A percentile compares a stretch with the other conserved stretches of the same genome.
Evolutionary conservation across 92 coral and sea anemone species (phyloP).

Genomic region (Zoanthus gigantus): DNA sequence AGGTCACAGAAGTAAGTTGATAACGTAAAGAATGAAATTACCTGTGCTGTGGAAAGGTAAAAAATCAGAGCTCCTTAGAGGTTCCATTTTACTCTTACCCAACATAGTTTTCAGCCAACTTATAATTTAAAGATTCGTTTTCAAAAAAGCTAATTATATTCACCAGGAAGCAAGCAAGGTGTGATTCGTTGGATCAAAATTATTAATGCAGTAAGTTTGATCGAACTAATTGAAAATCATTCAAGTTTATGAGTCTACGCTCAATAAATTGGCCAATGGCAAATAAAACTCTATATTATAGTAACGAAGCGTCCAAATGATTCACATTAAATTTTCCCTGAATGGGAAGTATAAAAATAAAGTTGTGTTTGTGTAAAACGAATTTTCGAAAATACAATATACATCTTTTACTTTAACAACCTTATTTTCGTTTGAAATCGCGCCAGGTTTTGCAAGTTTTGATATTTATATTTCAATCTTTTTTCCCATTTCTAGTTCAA

Average conservation of each 20-base stretch:
- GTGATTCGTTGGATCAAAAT: not conserved
- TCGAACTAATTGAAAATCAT: not conserved
- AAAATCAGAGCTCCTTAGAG: not conserved
- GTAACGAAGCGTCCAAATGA: not conserved
- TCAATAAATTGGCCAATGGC: not conserved
- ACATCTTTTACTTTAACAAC: not conserved
- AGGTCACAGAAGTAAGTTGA: not conserved
- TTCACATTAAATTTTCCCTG: not conserved
- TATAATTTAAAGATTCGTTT: not conserved
- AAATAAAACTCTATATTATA: not conserved
- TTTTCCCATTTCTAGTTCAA: not conserved
- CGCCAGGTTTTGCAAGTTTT: not conserved
- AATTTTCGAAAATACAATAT: too few species aligned
- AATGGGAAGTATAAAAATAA: not conserved
- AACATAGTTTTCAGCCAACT: not conserved
- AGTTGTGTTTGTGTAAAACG: not conserved
- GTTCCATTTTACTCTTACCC: not conserved
- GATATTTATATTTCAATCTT: conserved; percentile 1
- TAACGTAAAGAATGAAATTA: not conserved
- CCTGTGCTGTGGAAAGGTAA: not conserved
- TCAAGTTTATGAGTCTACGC: not conserved
- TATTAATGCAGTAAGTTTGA: not conserved
- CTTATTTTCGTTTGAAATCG: not conserved
- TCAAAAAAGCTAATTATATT: not conserved
- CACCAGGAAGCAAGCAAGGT: conserved; percentile 2